Base-by-base conservation (phyloP, 2,888 invertebrate species). In the Digitonthophagus gazella region DNA sequence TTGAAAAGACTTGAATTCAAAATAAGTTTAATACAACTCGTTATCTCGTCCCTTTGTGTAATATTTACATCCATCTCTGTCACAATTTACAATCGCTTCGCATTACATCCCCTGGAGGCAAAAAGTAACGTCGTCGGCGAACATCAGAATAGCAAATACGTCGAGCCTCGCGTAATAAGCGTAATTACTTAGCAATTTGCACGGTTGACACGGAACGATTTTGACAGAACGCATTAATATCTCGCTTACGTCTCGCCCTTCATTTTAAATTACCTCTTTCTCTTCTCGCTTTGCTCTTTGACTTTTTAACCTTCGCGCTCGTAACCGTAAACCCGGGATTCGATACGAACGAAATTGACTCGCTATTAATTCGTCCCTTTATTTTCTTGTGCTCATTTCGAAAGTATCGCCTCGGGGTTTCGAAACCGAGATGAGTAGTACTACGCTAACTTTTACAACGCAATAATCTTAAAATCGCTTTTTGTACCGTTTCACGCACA, bases 161-260 rank as follows among this genome's bases (percentile, higher is more conserved):
- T 63, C 28, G 64, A 58, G 44, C 65, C 67, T 58, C 67, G 18
- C 22, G 61, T 70, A 67, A 65, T 65, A 65, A 58, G 56, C 44
- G 61, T 67, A 64, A 67, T 67, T 70, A 70, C 65, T 61, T 65
- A 66, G 67, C 56, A 70, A 69, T 69, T 69, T 69, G 69, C 67
- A 69, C 58, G 64, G 64, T 56, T 64, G 67, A 69, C 66, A 64
- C 55, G 69, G 67, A 69, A 67, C 67, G 69, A 65, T 69, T 69
- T 69, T 67, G 69, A 69, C 69, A 67, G 69, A n/a, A 54, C 64
- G 54, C 69, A 67, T 67, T 65, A 67, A 67, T 67, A 58, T 67
- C 58, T 44, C 28, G 28, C 28, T 44, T 44, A 44, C 28, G 8
- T 44, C 28, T 11, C 28, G 28, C 6, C 28, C 8, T 44, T 44